Evolutionary conservation across 1,140 invertebrate species (phyloP).

Genomic region (Doryteuthis pealeii): DNA sequence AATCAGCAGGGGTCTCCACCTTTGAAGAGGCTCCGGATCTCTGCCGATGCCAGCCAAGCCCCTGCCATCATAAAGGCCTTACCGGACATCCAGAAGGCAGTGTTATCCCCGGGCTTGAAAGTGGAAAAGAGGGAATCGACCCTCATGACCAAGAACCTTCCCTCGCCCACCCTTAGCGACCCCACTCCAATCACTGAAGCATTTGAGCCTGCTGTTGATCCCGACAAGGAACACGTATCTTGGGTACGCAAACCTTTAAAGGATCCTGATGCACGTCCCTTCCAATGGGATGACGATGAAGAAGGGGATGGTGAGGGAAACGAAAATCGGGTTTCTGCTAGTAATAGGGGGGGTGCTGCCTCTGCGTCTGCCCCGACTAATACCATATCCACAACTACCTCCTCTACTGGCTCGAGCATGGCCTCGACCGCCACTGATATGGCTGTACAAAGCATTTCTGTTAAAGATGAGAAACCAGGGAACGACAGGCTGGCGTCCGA

Average conservation of each 20-base stretch:
- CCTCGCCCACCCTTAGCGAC: neutral
- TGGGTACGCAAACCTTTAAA: conserved; percentile 1
- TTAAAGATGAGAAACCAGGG: neutral
- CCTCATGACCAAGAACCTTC: neutral
- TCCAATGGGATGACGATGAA: conserved; percentile 3
- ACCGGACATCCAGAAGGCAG: neutral
- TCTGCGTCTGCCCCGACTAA: too few relatives aligned
- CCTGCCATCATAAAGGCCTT: neutral
- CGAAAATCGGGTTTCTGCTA: neutral
- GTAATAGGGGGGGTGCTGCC: too few relatives aligned
- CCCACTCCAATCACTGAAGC: neutral
- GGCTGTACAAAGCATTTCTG: neutral
- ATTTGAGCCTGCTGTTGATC: neutral
- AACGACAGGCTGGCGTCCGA: too few relatives aligned
- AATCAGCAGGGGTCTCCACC: neutral
- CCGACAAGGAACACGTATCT: neutral
- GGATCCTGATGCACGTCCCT: neutral
- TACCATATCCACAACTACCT: too few relatives aligned
- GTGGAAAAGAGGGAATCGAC: neutral
- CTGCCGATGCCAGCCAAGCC: neutral
- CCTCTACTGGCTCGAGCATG: too few relatives aligned
- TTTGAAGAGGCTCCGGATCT: neutral
- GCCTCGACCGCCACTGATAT: too few relatives aligned
- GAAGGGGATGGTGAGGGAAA: neutral
- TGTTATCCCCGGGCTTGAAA: neutral